Base-by-base conservation (phyloP, 2,797 vertebrate species). In the Iguana delicatissima region DNA sequence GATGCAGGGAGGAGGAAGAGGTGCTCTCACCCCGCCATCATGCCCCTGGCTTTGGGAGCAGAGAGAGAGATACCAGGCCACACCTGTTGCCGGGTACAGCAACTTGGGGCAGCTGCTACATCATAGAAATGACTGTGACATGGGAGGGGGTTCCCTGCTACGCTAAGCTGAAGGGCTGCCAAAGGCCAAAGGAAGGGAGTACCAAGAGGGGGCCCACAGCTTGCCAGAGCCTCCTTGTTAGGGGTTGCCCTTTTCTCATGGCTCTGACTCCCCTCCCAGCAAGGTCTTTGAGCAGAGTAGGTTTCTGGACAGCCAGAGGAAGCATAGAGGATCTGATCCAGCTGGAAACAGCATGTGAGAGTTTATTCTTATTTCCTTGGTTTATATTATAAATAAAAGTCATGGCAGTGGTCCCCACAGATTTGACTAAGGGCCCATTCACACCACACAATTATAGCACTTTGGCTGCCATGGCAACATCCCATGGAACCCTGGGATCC, bases 111-210 rank as follows among this genome's bases (percentile, higher is more conserved):
- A 35, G 29, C 6, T 0, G 22, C 88, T 64, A 87, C 89, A 50
- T 89, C 91, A 89, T 1, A 90, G 85, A 73, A 84, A 84, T 0
- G 52, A 80, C 81, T 92, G 10, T 90, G 91, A 89, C 85, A 80
- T 38, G 59, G 2, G 55, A 22, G 3, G 16, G 26, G 24, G 4
- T 62, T 38, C 57, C 1, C 1, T 12, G 35, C 24, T 89, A 83
- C 4, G 6, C 12, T 52, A 24, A 74, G 22, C n/a, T 73, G 32
- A 52, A 67, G 18, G 55, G 35, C 64, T 42, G 52, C 26, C 22
- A 62, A 10, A 7, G 84, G 26, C 13, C 69, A 7, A 38, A 86
- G 72, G 9, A 6, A 6, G 24, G 26, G 62, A 16, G 3, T 26
- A 1, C 38, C 62, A 18, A 29, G n/a, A 3, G 52, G 14, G 55